phyloP scores from a whole-genome alignment of 2,888 invertebrate species.

The Pherbina coryleti region DNA sequence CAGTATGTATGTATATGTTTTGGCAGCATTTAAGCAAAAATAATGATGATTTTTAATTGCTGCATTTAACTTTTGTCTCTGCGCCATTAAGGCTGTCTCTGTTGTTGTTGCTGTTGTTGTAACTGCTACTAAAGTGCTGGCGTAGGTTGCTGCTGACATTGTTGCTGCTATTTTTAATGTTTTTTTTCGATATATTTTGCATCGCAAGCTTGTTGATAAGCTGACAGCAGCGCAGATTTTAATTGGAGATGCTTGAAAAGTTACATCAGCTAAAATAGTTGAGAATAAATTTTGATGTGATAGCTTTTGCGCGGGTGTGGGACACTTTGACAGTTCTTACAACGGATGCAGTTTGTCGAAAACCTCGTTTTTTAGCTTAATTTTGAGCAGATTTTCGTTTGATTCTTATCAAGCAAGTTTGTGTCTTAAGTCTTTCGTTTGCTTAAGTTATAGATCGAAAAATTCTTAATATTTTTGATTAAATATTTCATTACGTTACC shows the following conservation, averaged over 20 bases:
- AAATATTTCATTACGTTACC: too few species aligned
- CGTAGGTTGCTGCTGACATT: neutral
- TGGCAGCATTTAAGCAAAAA: neutral
- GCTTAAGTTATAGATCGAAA: too few species aligned
- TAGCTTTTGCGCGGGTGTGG: too few species aligned
- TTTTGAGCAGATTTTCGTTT: too few species aligned
- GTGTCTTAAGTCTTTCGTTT: too few species aligned
- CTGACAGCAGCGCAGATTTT: too few species aligned
- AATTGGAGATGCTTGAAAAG: neutral
- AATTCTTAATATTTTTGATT: too few species aligned
- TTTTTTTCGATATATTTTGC: neutral
- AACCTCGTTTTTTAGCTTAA: too few species aligned
- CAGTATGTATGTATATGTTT: neutral
- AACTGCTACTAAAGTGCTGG: neutral
- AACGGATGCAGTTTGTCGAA: too few species aligned
- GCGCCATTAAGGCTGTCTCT: neutral
- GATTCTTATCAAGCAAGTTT: too few species aligned
- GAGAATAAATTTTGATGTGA: too few species aligned
- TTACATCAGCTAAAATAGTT: neutral
- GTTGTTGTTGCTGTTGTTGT: neutral
- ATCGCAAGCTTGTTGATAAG: neutral
- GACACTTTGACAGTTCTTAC: too few species aligned
- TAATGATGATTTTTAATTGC: slow-evolving; percentile 18
- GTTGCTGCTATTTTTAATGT: neutral
- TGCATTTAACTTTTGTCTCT: slow-evolving; percentile 1